Evolutionary conservation across 2,113 vertebrate species (phyloP).

Genomic region (Tympanuchus pallidicinctus): DNA sequence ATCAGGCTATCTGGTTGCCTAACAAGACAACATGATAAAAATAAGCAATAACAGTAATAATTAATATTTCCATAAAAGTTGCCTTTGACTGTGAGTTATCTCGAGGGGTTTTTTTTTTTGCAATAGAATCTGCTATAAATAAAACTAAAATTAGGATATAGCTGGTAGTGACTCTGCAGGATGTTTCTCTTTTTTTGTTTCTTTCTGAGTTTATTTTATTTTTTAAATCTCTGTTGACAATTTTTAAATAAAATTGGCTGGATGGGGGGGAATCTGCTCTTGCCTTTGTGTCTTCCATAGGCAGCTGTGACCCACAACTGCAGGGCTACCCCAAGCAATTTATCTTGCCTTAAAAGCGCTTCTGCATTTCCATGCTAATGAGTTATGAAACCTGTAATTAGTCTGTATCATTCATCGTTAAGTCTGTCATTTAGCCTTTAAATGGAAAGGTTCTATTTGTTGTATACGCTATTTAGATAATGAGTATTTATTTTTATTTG

Average conservation of each 20-base stretch:
- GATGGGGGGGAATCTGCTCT: rapidly evolving
- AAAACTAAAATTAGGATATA: background rate
- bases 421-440: constrained; percentile 8
- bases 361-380: constrained; percentile 2
- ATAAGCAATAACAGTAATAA: background rate
- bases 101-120: background rate
- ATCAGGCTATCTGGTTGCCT: background rate
- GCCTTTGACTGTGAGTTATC: background rate
- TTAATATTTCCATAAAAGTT: background rate
- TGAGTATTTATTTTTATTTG: background rate
- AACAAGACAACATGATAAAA: background rate
- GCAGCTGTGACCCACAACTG: background rate
- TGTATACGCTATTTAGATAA: background rate
- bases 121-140: background rate
- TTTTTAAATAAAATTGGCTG: rapidly evolving
- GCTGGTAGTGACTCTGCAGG: background rate
- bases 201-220: background rate
- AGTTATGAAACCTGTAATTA: constrained; percentile 41
- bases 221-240: rapidly evolving
- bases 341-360: background rate
- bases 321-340: background rate
- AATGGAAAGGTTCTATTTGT: background rate
- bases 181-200: no score
- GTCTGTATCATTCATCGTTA: background rate
- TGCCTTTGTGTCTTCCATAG: background rate